Evolutionary conservation across 1,140 invertebrate genomes (phyloP), one percentile per base, ranked within the genome.

Genomic region (Lineus longissimus): DNA sequence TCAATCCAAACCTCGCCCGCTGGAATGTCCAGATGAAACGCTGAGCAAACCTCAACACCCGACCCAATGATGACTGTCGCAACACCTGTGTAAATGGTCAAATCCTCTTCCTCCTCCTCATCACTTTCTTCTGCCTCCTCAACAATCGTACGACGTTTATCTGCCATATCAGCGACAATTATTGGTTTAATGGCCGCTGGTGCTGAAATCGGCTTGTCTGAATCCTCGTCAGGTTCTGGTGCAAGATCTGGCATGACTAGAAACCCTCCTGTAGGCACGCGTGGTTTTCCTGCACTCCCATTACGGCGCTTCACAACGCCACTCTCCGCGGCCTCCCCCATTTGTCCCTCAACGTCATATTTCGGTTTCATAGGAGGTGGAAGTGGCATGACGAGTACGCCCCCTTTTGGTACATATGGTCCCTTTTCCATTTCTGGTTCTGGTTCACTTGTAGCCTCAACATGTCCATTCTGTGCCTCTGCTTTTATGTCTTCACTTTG

Each of bases 1-100:
- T 74, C 72, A 11, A 56, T 47, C 45, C 63, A 73, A 9, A 70
- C 36, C 22, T 57, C 55, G 1, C 57, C 66, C 19, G 54, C 45
- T 4, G 59, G 19, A 17, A 60, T 55, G 15, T 40, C 13, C 6
- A 67, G 69, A 23, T 29, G 9, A 11, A 62, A 61, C 7, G 58
- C 54, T 15, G 64, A 55, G 22, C 54, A 61, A 11, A 62, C 55
- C 13, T 64, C 43, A n/a, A 29, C 31, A 0, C 31, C 11, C 30
- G 19, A 55, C 2, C 67, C 55, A 23, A 68, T 66, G 45, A 70
- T 63, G 11, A 64, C 1, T 7, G 30, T 33, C n/a, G 4, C 11
- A n/a, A 29, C 17, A 57, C 55, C 55, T 4, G 30, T 29, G 30
- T 27, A 57, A 31, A 7, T 57, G 19, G 47, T 19, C 47, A 54